Conservation (phyloP, 2,888 invertebrate species). For the Agrochola lychnidis region DNA sequence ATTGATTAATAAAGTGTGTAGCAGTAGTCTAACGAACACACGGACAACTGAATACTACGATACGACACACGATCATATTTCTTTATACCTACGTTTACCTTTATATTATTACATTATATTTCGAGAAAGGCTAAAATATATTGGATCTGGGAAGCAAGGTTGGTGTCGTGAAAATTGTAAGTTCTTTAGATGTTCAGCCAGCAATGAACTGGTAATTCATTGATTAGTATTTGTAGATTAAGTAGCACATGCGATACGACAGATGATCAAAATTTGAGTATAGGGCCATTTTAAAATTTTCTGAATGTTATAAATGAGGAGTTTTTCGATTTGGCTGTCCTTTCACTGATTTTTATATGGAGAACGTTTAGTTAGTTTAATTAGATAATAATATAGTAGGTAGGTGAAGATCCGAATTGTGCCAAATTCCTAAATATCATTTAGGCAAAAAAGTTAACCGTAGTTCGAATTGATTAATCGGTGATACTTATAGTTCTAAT, state of each 20-base stretch:
- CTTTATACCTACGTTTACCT: not conserved
- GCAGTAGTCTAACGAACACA: not conserved
- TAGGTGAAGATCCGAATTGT: too few relatives aligned
- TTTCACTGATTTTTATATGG: not conserved
- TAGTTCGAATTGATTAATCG: not conserved
- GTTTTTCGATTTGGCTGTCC: not conserved
- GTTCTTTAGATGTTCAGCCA: not conserved
- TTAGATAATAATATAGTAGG: not conserved
- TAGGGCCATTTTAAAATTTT: not conserved
- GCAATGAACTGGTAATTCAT: not conserved
- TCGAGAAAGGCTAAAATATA: not conserved
- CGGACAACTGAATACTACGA: not conserved
- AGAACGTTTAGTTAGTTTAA: not conserved
- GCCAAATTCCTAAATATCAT: not conserved
- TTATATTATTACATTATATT: not conserved
- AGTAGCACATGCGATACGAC: not conserved
- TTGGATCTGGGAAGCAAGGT: not conserved
- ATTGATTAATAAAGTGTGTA: not conserved
- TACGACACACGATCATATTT: not conserved
- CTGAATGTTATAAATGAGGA: not conserved
- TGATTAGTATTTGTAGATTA: not conserved
- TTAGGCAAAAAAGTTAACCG: not conserved
- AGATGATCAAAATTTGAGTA: not conserved
- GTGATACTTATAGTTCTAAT: not conserved
- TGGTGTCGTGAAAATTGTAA: not conserved